These are phyloP conservation scores for Protodeltote pygarga DNA, from an alignment of 2,888 invertebrate genomes.

Conservation along the genomic window DNA sequence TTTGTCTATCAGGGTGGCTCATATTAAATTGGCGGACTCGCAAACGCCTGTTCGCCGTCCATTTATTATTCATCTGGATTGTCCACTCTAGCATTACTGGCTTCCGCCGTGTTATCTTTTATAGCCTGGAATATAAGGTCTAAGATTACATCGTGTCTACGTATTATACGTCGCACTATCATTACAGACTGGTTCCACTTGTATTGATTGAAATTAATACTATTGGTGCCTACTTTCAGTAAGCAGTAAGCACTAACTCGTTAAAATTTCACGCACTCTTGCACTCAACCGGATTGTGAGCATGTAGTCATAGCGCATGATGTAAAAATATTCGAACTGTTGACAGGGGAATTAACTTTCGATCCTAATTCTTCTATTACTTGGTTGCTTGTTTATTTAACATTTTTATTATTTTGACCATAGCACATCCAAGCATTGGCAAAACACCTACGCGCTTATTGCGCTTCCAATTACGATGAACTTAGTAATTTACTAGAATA, in stretches of 20 bases:
- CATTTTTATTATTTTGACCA: constrained; percentile 8
- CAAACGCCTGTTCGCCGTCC: constrained; percentile 58
- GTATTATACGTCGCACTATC: constrained; percentile 3
- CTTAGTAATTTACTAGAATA: constrained; percentile 9
- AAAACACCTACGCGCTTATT: constrained; percentile 18
- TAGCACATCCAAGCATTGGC: constrained; percentile 15
- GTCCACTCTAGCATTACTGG: constrained; percentile 60
- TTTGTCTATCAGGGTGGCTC: constrained; percentile 62
- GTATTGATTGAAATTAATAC: constrained; percentile 19
- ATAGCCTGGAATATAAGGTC: constrained; percentile 13
- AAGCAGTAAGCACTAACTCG: constrained; percentile 58
- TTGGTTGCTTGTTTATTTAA: constrained; percentile 6
- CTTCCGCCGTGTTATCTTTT: constrained; percentile 53
- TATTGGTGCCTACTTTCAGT: constrained; percentile 41
- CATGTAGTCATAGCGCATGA: constrained; percentile 52
- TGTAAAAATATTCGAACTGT: constrained; percentile 22
- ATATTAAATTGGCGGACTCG: constrained; percentile 66
- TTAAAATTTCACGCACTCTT: constrained; percentile 70
- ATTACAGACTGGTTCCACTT: background rate
- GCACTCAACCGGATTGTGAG: constrained; percentile 61
- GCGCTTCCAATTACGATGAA: constrained; percentile 16
- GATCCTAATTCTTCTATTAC: constrained; percentile 2
- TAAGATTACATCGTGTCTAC: constrained; percentile 9
- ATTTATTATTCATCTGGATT: constrained; percentile 71
- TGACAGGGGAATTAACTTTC: constrained; percentile 4